Conservation (phyloP, 2,113 vertebrate species). For the Hipposideros armiger region DNA sequence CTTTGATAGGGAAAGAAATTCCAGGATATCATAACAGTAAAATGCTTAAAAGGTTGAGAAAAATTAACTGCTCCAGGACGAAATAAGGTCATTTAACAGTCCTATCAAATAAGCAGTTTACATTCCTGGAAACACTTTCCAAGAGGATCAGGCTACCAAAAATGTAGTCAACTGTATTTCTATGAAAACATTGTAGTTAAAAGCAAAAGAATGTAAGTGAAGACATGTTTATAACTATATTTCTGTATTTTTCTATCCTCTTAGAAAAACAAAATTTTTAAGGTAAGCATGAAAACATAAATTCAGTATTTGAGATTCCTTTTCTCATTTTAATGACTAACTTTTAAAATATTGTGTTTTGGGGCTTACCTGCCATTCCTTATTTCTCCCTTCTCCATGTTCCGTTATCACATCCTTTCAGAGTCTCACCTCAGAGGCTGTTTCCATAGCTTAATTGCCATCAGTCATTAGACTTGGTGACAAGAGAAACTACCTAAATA, state of each 20-base stretch:
- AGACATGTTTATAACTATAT: not conserved
- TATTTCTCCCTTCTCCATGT: not conserved
- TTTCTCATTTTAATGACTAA: not conserved
- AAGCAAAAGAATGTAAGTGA: not conserved
- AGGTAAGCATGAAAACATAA: not conserved
- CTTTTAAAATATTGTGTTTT: not conserved
- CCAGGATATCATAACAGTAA: not conserved
- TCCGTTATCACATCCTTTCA: not conserved
- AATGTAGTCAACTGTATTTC: not conserved
- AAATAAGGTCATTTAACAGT: not conserved
- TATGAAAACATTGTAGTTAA: not conserved
- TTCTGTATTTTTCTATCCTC: not conserved
- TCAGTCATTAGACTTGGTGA: not conserved
- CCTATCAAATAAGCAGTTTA: not conserved
- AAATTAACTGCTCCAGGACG: not conserved
- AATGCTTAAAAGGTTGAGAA: slow-evolving; percentile 14
- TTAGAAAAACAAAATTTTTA: not conserved
- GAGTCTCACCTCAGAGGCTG: not conserved
- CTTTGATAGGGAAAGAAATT: not conserved
- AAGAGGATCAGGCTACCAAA: not conserved
- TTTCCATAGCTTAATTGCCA: not conserved
- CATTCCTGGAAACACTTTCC: slow-evolving; percentile 1
- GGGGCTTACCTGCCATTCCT: not conserved
- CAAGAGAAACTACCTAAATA: not conserved
- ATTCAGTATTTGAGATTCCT: not conserved